Evolutionary conservation across 2,797 vertebrate genomes (phyloP), one percentile per base, ranked within the genome.

Genomic region (Bovichtus diacanthus): DNA sequence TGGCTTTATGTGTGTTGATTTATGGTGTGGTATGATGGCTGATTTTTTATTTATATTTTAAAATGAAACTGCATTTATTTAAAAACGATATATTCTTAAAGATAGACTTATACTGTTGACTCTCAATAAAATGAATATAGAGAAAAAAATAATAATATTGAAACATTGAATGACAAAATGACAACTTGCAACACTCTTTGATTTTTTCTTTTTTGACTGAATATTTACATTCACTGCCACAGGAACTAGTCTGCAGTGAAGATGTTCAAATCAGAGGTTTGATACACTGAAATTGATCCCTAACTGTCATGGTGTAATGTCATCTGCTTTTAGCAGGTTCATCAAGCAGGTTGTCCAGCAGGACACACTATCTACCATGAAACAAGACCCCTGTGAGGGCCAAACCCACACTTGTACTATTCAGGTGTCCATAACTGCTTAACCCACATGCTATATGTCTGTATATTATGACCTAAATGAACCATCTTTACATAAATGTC

Each of bases 381-480:
- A 89, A 74, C 31, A 50, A 54, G 65, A 82, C 50, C 69, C 64
- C 15, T 61, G 12, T 31, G 19, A 63, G 34, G 63, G 61, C 74
- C 58, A 77, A 29, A 29, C 31, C 54, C 50, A 59, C 47, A 25
- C 65, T 59, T 51, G 56, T 18, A 9, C 70, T 66, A 51, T 60
- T 76, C 34, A 62, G 46, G 46, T 54, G 34, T 4, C 13, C 3
- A 3, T 41, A 61, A 63, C 25, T 71, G 19, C 53, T 53, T 68
- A 70, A 50, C 61, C 76, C n/a, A 77, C n/a, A 66, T 75, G 50
- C 50, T 62, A 10, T 16, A 49, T 23, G 70, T 68, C 27, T 63
- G 67, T 5, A 84, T 81, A 72, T 51, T 23, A 65, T 61, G 72
- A 82, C 73, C 82, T 70, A 49, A 76, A 78, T 39, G n/a, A 70